Evolutionary conservation across 2,797 vertebrate genomes (phyloP).

Genomic region (Labeo calbasu): DNA sequence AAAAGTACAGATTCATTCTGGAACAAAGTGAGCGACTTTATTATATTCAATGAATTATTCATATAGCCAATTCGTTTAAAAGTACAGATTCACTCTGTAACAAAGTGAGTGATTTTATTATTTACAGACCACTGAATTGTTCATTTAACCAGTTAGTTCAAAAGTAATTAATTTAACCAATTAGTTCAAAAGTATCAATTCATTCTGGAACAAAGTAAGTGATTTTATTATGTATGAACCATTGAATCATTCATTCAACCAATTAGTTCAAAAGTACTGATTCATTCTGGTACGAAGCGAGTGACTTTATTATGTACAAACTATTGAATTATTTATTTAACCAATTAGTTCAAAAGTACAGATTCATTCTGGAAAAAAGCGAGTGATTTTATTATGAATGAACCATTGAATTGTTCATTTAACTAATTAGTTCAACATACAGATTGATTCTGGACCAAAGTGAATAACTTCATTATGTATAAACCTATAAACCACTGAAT

Average conservation of each 20-base stretch:
- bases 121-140: neutral
- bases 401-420: neutral
- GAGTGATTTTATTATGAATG: neutral
- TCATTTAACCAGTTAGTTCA: neutral
- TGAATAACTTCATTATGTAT: too few relatives aligned
- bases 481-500: neutral
- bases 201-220: neutral
- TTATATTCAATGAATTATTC: rapidly evolving
- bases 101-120: neutral
- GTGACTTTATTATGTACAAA: too few relatives aligned
- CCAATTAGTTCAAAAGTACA: too few relatives aligned
- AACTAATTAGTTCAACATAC: neutral
- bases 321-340: too few relatives aligned
- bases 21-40: neutral
- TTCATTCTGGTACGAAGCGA: neutral
- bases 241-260: too few relatives aligned
- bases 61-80: neutral
- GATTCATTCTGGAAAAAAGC: too few relatives aligned
- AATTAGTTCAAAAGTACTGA: too few relatives aligned
- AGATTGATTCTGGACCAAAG: neutral
- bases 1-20: neutral
- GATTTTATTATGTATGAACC: too few relatives aligned
- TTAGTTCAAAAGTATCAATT: neutral
- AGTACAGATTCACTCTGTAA: neutral
- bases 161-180: neutral